Evolutionary conservation across 2,797 vertebrate genomes (phyloP), one percentile per base, ranked within the genome.

Genomic region (Hyperoplus immaculatus): DNA sequence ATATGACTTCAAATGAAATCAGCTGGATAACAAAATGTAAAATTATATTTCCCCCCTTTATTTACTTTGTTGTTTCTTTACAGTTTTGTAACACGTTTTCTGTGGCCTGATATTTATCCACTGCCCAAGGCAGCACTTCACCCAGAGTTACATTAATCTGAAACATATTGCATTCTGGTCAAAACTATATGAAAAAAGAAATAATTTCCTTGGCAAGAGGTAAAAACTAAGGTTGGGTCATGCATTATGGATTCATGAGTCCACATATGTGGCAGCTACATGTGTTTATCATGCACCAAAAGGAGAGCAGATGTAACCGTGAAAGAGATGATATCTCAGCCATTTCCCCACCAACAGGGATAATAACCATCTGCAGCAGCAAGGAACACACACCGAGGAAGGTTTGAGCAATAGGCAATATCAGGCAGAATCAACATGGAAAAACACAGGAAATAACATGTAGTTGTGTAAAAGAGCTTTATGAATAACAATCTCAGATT

Each of bases 331-430:
- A 75, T 62, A 66, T 77, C 72, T 66, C 49, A 59, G 77, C 16
- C 13, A 72, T 76, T 72, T 68, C 75, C 74, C 62, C 72, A 59
- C 74, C 67, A 65, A 72, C 77, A 63, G 63, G 73, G 81, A 84
- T 80, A 82, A 66, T 68, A 29, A 29, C 29, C 29, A 68, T 78
- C 78, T 58, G 78, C 72, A 69, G 59, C 76, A n/a, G 60, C 51
- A 15, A 80, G 39, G 43, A 21, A 42, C n/a, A 61, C 46, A 72
- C 66, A 70, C 29, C 15, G 51, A 80, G 36, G 74, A n/a, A n/a
- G 39, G 74, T 75, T 41, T 21, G 41, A 63, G 60, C 21, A 53
- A 5, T 58, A 55, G 21, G 59, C 54, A 54, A 72, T 70, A 76
- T 68, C 53, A 83, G 80, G 47, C 41, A 47, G 18, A 63, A 29